Percentiles rank a stretch among this genome's conserved stretches.
Evolutionary conservation across 2,888 invertebrate genomes (phyloP).

Genomic region (Temnothorax ravouxi): DNA sequence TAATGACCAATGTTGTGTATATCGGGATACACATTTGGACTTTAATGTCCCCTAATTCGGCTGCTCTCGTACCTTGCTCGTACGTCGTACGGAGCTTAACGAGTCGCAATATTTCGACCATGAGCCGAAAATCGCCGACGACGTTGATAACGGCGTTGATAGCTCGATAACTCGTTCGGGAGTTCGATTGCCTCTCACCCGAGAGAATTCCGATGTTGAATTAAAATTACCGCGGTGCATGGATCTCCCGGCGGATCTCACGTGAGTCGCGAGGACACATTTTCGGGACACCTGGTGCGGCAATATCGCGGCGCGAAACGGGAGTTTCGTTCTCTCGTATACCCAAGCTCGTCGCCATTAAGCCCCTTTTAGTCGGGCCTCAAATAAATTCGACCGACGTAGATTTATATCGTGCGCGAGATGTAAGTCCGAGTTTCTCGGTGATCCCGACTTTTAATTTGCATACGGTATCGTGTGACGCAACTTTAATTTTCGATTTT

Average conservation of each 20-base stretch:
- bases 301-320: slow-evolving; percentile 35
- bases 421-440: slow-evolving; percentile 19
- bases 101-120: slow-evolving; percentile 18
- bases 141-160: slow-evolving; percentile 28
- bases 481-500: slow-evolving; percentile 45
- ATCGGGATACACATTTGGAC: slow-evolving; percentile 11
- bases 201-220: slow-evolving; percentile 7
- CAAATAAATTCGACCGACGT: slow-evolving; percentile 41
- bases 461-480: slow-evolving; percentile 39
- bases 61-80: not conserved
- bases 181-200: slow-evolving; percentile 4
- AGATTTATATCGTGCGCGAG: slow-evolving; percentile 34
- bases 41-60: slow-evolving; percentile 29
- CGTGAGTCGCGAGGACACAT: not conserved
- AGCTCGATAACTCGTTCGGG: slow-evolving; percentile 9
- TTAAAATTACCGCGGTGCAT: slow-evolving; percentile 30
- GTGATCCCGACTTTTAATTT: slow-evolving; percentile 30
- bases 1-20: not conserved
- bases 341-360: not conserved
- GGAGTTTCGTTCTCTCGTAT: not conserved
- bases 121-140: slow-evolving; percentile 25
- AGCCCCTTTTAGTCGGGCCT: slow-evolving; percentile 24
- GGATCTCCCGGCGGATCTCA: no score
- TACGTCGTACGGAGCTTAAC: not conserved
- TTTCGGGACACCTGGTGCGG: slow-evolving; percentile 36